Conservation (phyloP, 35 echinoderm and acorn worm genomes). For the Ophioderma brevispina region DNA sequence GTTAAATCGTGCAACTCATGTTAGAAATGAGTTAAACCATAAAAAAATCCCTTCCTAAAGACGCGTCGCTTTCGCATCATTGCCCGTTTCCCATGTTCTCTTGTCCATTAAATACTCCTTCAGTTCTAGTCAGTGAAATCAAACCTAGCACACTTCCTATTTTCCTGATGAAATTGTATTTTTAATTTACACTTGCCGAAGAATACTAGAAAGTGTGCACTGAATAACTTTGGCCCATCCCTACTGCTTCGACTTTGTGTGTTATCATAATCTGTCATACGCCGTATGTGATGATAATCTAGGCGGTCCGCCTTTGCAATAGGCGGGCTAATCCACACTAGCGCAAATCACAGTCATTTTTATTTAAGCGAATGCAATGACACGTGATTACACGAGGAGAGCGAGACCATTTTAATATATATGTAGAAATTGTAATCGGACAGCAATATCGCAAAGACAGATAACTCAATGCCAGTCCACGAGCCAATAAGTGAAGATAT, state of each 20-base stretch:
- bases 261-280: background rate
- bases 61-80: background rate
- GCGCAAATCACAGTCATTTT: background rate
- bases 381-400: too few relatives aligned
- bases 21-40: background rate
- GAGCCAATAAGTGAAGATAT: too few relatives aligned
- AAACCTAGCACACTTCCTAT: background rate
- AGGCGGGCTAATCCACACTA: background rate
- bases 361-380: background rate
- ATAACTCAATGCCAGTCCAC: too few relatives aligned
- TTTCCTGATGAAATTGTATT: background rate
- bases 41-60: background rate
- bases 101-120: background rate
- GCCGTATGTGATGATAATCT: background rate
- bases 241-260: background rate
- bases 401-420: too few relatives aligned
- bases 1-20: too few relatives aligned
- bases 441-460: too few relatives aligned
- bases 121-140: background rate
- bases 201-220: background rate
- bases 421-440: too few relatives aligned
- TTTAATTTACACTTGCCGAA: background rate
- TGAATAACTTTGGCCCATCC: background rate
- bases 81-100: background rate
- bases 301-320: background rate